These are phyloP conservation scores for Amphiprion clarkii DNA, from an alignment of 2,797 vertebrate genomes.

Conservation along the genomic window DNA sequence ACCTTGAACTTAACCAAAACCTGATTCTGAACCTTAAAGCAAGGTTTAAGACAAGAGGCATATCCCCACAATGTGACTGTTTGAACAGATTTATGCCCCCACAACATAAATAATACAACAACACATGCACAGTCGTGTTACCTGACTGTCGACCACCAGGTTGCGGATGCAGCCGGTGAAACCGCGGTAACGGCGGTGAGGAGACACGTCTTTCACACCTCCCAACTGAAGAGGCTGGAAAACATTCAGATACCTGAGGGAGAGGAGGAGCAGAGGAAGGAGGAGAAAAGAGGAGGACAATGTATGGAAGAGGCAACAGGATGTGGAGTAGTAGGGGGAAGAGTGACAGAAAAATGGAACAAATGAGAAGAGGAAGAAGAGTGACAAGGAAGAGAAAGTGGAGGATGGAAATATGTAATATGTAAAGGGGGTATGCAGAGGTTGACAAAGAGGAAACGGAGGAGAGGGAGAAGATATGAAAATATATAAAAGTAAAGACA, in stretches of 20 bases:
- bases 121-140: conserved; percentile 55
- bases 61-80: not conserved
- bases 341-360: not conserved
- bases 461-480: not conserved
- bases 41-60: no score
- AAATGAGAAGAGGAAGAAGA: not conserved
- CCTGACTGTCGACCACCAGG: conserved; percentile 90
- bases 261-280: not conserved
- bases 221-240: conserved; percentile 92
- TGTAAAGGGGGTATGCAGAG: not conserved
- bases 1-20: not conserved
- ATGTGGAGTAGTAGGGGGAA: not conserved
- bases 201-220: conserved; percentile 86
- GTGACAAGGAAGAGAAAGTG: not conserved
- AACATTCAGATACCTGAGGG: conserved; percentile 85
- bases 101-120: not conserved
- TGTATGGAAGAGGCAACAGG: no score
- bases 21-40: not conserved
- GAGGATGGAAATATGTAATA: not conserved
- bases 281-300: not conserved
- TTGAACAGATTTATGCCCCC: not conserved
- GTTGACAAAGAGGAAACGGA: not conserved
- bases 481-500: not conserved
- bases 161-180: conserved; percentile 92
- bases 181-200: conserved; percentile 78